Base-by-base conservation (phyloP, 2,797 vertebrate genomes). In the Paedocypris micromegethes region DNA sequence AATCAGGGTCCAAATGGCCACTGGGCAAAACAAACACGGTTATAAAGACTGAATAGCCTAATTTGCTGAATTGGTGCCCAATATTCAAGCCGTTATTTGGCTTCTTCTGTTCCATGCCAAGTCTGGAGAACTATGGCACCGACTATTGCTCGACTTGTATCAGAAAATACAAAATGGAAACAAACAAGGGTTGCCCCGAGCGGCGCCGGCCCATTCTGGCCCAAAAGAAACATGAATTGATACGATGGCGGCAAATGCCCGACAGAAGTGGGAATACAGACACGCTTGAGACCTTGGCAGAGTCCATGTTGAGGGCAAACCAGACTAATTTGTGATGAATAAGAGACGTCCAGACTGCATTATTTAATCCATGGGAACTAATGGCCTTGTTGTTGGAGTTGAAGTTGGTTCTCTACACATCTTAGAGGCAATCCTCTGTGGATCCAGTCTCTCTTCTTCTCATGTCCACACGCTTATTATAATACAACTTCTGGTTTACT, bases 241-340 rank as follows among this genome's bases (percentile, higher is more conserved):
- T 50, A 52, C 42, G 58, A 70, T 4, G 3, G 64, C 9, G 48
- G 60, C 69, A 72, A 72, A 71, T 58, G 55, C 44, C 65, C 43
- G 57, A 47, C 58, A 70, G 58, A 72, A 72, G 66, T 8, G 46
- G 39, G 72, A 64, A 59, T 60, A 47, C 55, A 70, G 46, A 50
- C 60, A 52, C 51, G 52, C 47, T 62, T 46, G 44, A 43, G 47
- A 69, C 72, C 68, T 72, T 78, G 77, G 72, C 74, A 74, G 68
- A 70, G 62, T 76, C 53, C 23, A 52, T 41, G 69, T 66, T 70
- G 66, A 76, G 72, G 51, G 68, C 41, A 66, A 64, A 68, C 60
- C 68, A 74, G 66, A 74, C 77, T 74, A 72, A 78, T 76, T 78
- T 78, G 74, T 76, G 68, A 76, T 78, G 76, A 78, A 78, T 69